Conservation (phyloP, 1,140 invertebrate genomes). For the Pygmarrhopalites habei region DNA sequence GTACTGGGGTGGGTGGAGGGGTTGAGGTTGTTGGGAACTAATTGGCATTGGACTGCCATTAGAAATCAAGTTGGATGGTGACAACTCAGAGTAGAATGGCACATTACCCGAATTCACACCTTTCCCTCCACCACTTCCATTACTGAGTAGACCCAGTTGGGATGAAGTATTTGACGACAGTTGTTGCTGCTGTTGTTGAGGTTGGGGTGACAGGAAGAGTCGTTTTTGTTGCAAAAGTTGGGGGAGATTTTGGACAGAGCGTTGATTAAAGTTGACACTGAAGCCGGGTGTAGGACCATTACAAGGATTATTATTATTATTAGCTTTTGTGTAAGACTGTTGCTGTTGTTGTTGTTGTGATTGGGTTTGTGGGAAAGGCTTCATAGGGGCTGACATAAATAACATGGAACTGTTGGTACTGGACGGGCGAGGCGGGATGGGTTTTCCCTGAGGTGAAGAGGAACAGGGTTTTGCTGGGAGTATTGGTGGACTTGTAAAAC, state of each 20-base stretch:
- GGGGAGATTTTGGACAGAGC: constrained; percentile 34
- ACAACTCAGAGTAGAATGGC: constrained; percentile 7
- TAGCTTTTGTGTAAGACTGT: not conserved
- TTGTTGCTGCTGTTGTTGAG: constrained; percentile 16
- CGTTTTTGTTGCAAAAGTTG: constrained; percentile 30
- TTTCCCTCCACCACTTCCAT: constrained; percentile 5
- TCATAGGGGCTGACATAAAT: constrained; percentile 16
- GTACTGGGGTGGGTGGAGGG: not conserved
- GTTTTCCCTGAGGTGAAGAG: constrained; percentile 25
- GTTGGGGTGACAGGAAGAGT: constrained; percentile 36
- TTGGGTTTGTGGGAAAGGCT: constrained; percentile 19
- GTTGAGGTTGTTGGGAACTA: constrained; percentile 1
- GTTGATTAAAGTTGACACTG: constrained; percentile 27
- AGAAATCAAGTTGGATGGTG: not conserved
- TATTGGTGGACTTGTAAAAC: constrained; percentile 22
- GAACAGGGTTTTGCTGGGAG: constrained; percentile 30
- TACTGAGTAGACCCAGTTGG: constrained; percentile 13
- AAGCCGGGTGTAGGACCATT: constrained; percentile 14
- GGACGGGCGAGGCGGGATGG: constrained; percentile 31
- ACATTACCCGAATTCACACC: not conserved
- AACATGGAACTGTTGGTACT: constrained; percentile 25
- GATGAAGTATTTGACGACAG: not conserved
- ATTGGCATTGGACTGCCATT: not conserved
- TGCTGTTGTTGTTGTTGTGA: not conserved
- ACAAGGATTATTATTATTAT: constrained; percentile 2